Conservation (phyloP, 2,797 vertebrate genomes). For the Tachyglossus aculeatus region DNA sequence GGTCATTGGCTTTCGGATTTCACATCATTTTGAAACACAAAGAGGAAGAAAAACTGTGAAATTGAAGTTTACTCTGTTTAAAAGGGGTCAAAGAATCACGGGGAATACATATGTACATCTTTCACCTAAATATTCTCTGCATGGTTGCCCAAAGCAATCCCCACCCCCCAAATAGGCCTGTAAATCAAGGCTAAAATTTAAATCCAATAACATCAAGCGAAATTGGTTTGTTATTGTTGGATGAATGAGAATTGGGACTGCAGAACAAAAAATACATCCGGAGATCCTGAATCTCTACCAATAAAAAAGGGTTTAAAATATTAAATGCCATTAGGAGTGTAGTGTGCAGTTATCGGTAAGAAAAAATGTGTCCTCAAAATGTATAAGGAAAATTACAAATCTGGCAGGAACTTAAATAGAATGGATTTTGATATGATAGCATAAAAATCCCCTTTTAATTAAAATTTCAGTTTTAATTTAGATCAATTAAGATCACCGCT, state of each 20-base stretch:
- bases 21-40: not conserved
- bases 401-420: not conserved
- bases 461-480: slow-evolving; percentile 36
- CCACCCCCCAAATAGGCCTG: not conserved
- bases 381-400: slow-evolving; percentile 21
- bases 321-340: slow-evolving; percentile 1
- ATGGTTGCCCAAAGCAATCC: slow-evolving; percentile 4
- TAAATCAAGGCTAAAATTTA: slow-evolving; percentile 26
- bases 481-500: slow-evolving; percentile 8
- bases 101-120: slow-evolving; percentile 23
- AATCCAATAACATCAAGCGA: slow-evolving; percentile 13
- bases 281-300: slow-evolving; percentile 1
- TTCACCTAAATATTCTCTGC: slow-evolving; percentile 1
- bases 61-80: slow-evolving; percentile 21
- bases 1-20: not conserved
- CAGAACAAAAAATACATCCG: slow-evolving; percentile 1
- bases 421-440: slow-evolving; percentile 14
- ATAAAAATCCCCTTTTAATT: slow-evolving; percentile 29
- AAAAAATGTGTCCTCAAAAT: slow-evolving; percentile 7
- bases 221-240: slow-evolving; percentile 16
- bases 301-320: slow-evolving; percentile 25
- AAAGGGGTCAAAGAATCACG: slow-evolving; percentile 24
- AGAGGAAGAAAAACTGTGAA: not conserved
- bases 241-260: slow-evolving; percentile 1
- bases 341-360: slow-evolving; percentile 4